phyloP scores from a whole-genome alignment of 2,113 vertebrate genomes.

The Pyxicephalus adspersus region DNA sequence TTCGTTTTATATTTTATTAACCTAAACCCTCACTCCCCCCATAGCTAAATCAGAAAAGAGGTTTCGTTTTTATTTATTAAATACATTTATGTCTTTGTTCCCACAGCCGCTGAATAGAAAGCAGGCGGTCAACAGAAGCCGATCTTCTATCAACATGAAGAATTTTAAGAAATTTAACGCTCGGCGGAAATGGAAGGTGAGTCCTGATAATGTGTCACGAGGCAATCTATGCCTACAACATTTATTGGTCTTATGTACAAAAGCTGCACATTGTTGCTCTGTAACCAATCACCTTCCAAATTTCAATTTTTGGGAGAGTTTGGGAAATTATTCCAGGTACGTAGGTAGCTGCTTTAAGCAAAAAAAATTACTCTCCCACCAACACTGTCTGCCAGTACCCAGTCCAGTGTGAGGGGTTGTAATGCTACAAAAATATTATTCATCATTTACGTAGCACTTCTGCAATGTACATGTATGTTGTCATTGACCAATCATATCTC shows the following conservation, averaged over 20 bases:
- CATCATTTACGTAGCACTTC: no score
- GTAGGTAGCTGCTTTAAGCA: not conserved
- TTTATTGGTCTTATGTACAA: accelerated
- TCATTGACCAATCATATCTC: not conserved
- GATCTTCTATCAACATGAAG: conserved; percentile 82
- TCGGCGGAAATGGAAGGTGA: conserved; percentile 79
- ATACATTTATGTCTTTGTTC: not conserved
- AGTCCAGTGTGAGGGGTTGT: no score
- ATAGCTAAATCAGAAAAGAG: no score
- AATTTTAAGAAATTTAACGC: conserved; percentile 79
- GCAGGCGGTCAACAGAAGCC: conserved; percentile 70
- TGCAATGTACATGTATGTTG: no score
- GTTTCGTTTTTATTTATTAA: not conserved
- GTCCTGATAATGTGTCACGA: no score
- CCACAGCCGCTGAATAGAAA: conserved; percentile 71
- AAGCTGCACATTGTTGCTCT: no score
- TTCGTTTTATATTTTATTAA: not conserved
- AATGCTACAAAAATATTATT: no score
- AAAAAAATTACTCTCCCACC: no score
- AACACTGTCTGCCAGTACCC: not conserved
- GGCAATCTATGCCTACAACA: no score
- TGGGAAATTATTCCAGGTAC: not conserved
- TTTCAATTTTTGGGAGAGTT: not conserved
- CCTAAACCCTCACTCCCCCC: not conserved
- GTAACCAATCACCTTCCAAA: no score